Percentiles rank a stretch among this genome's conserved stretches.
phyloP scores from a whole-genome alignment of 1,140 invertebrate species.

The Drosophila ananassae region DNA sequence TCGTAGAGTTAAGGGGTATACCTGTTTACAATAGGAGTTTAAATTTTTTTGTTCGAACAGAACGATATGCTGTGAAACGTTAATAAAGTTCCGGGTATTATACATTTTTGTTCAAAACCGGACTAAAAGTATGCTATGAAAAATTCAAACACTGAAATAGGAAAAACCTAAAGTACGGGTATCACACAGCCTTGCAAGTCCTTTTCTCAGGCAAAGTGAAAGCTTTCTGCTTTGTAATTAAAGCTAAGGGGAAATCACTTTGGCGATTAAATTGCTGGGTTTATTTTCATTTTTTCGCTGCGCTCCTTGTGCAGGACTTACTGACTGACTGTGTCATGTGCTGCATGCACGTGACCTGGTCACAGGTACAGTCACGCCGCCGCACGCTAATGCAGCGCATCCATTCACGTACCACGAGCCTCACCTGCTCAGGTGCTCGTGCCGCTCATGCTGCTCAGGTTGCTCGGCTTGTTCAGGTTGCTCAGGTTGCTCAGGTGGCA shows the following conservation, averaged over 20 bases:
- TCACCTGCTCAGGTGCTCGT: constrained; percentile 2
- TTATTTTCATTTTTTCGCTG: constrained; percentile 6
- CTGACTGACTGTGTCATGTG: constrained; percentile 18
- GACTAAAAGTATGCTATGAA: no score
- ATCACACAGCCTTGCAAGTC: background rate
- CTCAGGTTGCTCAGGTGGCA: constrained; percentile 12
- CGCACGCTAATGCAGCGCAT: constrained; percentile 23
- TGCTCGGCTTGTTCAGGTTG: background rate
- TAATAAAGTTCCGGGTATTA: no score
- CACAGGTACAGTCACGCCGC: constrained; percentile 32
- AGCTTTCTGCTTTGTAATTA: constrained; percentile 48
- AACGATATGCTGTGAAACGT: no score
- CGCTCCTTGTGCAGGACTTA: background rate
- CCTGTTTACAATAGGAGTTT: no score
- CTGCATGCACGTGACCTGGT: constrained; percentile 50
- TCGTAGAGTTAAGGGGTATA: background rate
- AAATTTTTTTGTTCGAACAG: no score
- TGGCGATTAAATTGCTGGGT: constrained; percentile 45
- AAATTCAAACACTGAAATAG: no score
- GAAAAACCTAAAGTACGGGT: background rate
- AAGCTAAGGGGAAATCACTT: constrained; percentile 47
- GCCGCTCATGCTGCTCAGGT: background rate
- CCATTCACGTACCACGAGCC: constrained; percentile 3
- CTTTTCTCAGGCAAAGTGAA: background rate
- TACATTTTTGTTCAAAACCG: no score